These are phyloP conservation scores for Apamea epomidion DNA, from an alignment of 2,888 invertebrate species.

Conservation along the genomic window DNA sequence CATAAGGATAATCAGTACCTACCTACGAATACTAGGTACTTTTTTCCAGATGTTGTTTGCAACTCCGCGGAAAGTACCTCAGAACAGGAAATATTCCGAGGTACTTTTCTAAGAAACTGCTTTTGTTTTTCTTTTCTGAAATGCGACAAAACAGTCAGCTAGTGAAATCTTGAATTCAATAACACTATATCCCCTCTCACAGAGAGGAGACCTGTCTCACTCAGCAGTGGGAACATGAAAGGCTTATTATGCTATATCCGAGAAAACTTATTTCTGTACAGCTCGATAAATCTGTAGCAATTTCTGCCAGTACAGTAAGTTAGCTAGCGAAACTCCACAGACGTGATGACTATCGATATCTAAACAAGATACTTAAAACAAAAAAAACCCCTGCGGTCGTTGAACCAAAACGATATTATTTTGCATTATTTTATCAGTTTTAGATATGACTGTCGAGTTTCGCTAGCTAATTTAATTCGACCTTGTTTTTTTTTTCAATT, in stretches of 20 bases:
- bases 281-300: neutral
- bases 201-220: neutral
- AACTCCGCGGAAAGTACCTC: too few species aligned
- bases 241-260: too few species aligned
- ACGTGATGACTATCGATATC: neutral
- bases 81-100: too few species aligned
- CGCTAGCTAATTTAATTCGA: neutral
- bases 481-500: neutral
- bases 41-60: neutral
- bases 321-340: neutral
- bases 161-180: neutral
- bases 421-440: neutral
- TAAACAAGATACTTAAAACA: too few species aligned
- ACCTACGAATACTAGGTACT: too few species aligned
- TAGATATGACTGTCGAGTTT: neutral
- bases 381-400: neutral
- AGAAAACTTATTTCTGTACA: neutral
- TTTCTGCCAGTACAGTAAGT: neutral
- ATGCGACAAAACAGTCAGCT: neutral
- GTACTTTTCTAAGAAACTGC: neutral
- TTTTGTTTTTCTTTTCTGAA: neutral
- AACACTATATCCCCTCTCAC: too few species aligned
- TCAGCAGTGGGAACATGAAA: neutral
- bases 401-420: neutral
- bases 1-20: conserved; percentile 1